These are phyloP conservation scores for Malurus alboscapulatus DNA, from an alignment of 2,113 vertebrate species.

Conservation along the genomic window DNA sequence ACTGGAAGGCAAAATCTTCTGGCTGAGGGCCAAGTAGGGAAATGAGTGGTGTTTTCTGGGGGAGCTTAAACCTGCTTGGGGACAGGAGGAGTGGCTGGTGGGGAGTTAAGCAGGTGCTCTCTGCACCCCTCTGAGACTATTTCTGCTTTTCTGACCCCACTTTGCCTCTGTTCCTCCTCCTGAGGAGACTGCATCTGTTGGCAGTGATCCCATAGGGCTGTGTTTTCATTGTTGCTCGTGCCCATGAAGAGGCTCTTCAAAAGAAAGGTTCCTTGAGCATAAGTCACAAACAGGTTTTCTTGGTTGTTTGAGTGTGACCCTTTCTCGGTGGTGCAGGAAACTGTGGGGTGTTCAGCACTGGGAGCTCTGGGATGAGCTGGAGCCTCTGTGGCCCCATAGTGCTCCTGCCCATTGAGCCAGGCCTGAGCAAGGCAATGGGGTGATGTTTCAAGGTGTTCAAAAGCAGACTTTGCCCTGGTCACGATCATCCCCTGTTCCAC, in stretches of 20 bases:
- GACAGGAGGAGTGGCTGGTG: not conserved
- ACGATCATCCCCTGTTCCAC: accelerated
- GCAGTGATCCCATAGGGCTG: not conserved
- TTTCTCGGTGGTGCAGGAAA: not conserved
- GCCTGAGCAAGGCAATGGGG: accelerated
- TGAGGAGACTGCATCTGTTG: not conserved
- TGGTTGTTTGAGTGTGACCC: not conserved
- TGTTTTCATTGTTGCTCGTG: not conserved
- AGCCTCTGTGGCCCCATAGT: accelerated
- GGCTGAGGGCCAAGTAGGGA: not conserved
- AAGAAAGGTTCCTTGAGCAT: not conserved
- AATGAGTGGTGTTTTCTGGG: constrained; percentile 1
- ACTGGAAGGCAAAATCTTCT: constrained; percentile 52
- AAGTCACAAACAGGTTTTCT: not conserved
- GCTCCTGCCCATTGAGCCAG: not conserved
- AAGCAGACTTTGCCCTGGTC: not conserved
- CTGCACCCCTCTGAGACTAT: not conserved
- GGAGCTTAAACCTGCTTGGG: not conserved
- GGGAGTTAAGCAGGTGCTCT: accelerated
- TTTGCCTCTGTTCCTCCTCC: not conserved
- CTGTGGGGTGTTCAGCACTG: not conserved
- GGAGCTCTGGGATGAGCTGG: not conserved
- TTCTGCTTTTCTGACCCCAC: not conserved
- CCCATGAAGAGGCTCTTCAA: not conserved
- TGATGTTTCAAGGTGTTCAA: accelerated